These are phyloP conservation scores for Tyrophagus putrescentiae DNA, from an alignment of 1,140 invertebrate genomes.

Conservation along the genomic window DNA sequence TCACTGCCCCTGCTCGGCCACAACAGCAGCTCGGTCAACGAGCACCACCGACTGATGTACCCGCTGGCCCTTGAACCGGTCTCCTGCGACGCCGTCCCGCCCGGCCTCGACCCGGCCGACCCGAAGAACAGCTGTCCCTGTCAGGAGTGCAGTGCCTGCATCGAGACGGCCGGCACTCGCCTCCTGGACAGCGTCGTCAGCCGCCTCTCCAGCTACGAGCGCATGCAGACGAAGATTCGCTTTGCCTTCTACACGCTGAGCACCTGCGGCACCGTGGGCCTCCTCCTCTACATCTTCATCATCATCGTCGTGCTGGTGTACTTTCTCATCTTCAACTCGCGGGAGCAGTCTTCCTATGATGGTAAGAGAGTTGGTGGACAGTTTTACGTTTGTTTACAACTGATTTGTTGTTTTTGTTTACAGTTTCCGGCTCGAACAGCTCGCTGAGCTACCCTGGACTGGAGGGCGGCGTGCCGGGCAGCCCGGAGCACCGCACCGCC, in stretches of 20 bases:
- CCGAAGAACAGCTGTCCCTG: background rate
- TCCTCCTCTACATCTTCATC: constrained; percentile 9
- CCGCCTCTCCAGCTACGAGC: background rate
- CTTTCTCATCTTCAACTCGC: constrained; percentile 14
- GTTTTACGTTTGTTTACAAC: background rate
- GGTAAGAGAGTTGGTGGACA: too few relatives aligned
- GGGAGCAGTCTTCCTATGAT: background rate
- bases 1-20: constrained; percentile 4
- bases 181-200: background rate
- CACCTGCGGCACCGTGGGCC: constrained; percentile 3
- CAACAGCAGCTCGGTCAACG: background rate
- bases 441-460: background rate
- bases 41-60: background rate
- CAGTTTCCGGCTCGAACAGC: background rate
- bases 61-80: background rate
- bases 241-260: constrained; percentile 4
- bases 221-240: background rate
- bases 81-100: constrained; percentile 20
- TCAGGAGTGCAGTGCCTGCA: background rate
- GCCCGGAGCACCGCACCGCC: too few relatives aligned
- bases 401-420: background rate
- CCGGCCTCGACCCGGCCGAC: constrained; percentile 14
- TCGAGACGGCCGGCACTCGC: background rate
- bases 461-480: too few relatives aligned
- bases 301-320: background rate